Base-by-base conservation (phyloP, 2,797 vertebrate species). In the Alectoris magna region DNA sequence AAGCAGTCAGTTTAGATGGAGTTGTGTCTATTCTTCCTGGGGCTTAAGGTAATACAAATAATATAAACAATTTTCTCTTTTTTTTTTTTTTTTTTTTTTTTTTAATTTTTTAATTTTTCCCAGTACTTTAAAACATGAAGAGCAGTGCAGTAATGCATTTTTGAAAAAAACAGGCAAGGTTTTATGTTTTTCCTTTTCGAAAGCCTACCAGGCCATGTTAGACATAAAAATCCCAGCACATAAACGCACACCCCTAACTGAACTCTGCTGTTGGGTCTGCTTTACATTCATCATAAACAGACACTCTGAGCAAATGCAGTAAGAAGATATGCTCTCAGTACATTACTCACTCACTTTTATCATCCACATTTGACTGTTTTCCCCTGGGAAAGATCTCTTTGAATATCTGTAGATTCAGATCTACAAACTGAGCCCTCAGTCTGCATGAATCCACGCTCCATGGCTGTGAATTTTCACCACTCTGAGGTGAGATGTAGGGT, bases 231-330 rank as follows among this genome's bases (percentile, higher is more conserved):
- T 68, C 68, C 14, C 60, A 94, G 22, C 34, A 59, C 21, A 70
- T 51, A 53, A 79, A 81, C 19, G 43, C 91, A n/a, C 38, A 39
- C 14, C 48, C n/a, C 67, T 86, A 39, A 36, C 39, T 81, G 70
- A 90, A 88, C 84, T 67, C 75, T 64, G 66, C 49, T 1, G 2
- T 27, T 70, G 44, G 17, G 41, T 76, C 58, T 87, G 82, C 29
- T 92, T 91, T 69, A 53, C 22, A 10, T 76, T 90, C 56, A 49
- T 62, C 71, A 56, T 48, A 89, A 92, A 55, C n/a, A 91, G 53
- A 79, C 64, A 58, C 26, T 56, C 23, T 49, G 48, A 79, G 34
- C 19, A 94, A 94, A 90, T 36, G 39, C 77, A 79, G 41, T 22
- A 73, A 91, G 59, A 72, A 73, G 14, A 66, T 27, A 36, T 1